Base-by-base conservation (phyloP, 2,888 invertebrate species). In the Elmis aenea region DNA sequence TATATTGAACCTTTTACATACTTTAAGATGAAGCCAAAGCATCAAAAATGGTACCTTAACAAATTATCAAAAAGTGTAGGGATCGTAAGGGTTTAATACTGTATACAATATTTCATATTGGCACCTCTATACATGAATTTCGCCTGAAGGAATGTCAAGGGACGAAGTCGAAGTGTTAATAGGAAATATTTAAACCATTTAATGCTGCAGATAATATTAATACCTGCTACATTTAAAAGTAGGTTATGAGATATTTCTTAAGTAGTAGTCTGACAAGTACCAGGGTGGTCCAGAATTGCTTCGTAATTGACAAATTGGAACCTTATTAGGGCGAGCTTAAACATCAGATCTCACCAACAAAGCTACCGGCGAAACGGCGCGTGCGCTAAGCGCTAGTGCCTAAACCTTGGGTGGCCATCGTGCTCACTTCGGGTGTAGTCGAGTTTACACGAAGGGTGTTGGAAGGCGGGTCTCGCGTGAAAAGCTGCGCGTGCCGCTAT, bases 401-500 rank as follows among this genome's bases (percentile, higher is more conserved):
- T 24, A 33, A 21, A 32, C 23, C 12, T 26, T 24, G 24, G 25
- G 26, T 24, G 33, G 24, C 23, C 37, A 18, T 28, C 34, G 30
- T 64, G 56, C 50, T 26, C 20, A 24, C 20, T 3, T 33, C 40
- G 42, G 23, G 36, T 26, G 33, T 18, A 31, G 35, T 38, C 51
- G 50, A 44, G 20, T 33, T 42, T 41, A 38, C 47, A 40, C 52
- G 52, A 49, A 42, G 33, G 54, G 58, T 58, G 62, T 64, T 14
- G 58, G 58, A 56, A 55, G 57, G 66, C 55, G 64, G 62, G 63
- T 62, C 34, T 32, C 31, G 38, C 33, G 41, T 72, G 73, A 76
- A 76, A 76, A 72, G 72, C 71, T 77, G 77, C 81, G 81, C 81
- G 81, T 81, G 81, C 81, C 80, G 74, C 80, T 64, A 74, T 71